Evolutionary conservation across 2,888 invertebrate genomes (phyloP), one percentile per base, ranked within the genome.

Genomic region (Cryptops parisi): DNA sequence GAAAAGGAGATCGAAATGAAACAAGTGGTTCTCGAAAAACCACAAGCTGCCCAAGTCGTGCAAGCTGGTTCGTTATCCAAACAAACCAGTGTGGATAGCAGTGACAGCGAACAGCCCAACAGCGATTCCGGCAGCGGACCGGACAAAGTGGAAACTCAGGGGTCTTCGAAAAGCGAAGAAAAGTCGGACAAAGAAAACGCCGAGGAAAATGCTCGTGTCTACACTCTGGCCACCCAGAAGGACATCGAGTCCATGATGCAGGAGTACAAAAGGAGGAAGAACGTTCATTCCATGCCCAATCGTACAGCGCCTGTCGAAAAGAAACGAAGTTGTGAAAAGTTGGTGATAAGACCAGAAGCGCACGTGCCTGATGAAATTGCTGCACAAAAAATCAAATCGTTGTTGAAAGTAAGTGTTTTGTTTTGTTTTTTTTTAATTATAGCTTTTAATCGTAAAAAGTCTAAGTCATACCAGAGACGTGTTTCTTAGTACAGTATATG

Each of bases 231-330:
- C 33, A 71, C 71, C 4, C 70, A 72, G 53, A 66, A 69, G 55
- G 70, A 73, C 57, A 67, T 75, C 45, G 67, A 69, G 57, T 64
- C 66, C 39, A 65, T 77, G 58, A 69, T 76, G 67, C 69, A 70
- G 23, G 73, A 76, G 60, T 77, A 76, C 60, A 71, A 74, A 58
- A 69, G 71, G 55, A 68, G 71, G 51, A 76, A 76, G 62, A 70
- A 71, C 53, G 70, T 67, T 44, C 67, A 70, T 55, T 64, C 70
- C 22, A 70, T 73, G 69, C 72, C 72, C 1, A 47, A 22, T 41
- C 19, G 26, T n/a, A n/a, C n/a, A n/a, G 2, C 45, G 26, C 12
- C 23, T n/a, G 17, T 19, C 9, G 47, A 48, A 47, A 23, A 22
- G 23, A 48, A 47, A 52, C n/a, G 25, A 48, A 23, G 19, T n/a